Percentiles rank a stretch among this genome's conserved stretches.
These are phyloP conservation scores for Holotrichia oblita DNA, from an alignment of 1,140 invertebrate species.

Conservation along the genomic window DNA sequence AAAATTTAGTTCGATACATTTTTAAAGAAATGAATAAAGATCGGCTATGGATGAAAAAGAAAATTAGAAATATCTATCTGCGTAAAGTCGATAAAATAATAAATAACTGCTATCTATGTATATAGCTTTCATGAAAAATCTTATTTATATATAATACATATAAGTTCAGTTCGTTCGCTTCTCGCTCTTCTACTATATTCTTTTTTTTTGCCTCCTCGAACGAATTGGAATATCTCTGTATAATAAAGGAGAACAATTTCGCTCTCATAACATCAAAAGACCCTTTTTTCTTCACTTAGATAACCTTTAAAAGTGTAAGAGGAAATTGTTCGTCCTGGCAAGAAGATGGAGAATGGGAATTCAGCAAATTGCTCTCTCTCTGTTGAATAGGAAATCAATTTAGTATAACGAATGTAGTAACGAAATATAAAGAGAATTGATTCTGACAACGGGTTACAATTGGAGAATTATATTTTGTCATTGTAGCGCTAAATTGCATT, in stretches of 20 bases:
- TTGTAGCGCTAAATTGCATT: background rate
- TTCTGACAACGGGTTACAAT: background rate
- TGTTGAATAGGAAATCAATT: background rate
- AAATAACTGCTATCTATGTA: background rate
- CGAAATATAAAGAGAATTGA: background rate
- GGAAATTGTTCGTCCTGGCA: background rate
- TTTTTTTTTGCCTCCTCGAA: background rate
- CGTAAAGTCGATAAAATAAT: background rate
- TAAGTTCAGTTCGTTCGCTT: background rate
- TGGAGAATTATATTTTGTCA: conserved; percentile 1
- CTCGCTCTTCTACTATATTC: background rate
- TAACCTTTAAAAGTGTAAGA: conserved; percentile 3
- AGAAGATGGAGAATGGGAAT: background rate
- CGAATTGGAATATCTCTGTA: conserved; percentile 16
- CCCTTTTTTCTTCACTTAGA: conserved; percentile 8
- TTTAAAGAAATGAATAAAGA: too few species aligned
- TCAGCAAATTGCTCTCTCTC: background rate
- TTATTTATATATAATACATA: background rate
- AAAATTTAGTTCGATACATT: background rate
- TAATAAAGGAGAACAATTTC: conserved; percentile 18
- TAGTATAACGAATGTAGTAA: background rate
- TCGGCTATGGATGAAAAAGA: background rate
- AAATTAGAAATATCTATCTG: background rate
- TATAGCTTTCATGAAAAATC: background rate
- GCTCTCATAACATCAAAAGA: conserved; percentile 20